phyloP scores from a whole-genome alignment of 2,888 invertebrate genomes.

The Phaedon cochleariae region DNA sequence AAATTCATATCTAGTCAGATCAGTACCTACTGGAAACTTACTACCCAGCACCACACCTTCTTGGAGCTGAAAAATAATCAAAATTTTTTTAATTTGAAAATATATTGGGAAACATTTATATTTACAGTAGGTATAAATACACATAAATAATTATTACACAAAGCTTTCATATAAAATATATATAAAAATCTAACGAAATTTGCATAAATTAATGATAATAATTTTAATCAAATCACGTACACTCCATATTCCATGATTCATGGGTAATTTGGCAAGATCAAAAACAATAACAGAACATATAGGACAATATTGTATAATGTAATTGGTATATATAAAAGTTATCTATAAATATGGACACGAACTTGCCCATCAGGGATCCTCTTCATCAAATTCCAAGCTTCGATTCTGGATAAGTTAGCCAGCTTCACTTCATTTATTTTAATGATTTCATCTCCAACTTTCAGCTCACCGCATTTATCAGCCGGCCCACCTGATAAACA shows the following conservation, averaged over 20 bases:
- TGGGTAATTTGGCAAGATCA: slow-evolving; percentile 43
- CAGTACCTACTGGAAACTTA: too few relatives aligned
- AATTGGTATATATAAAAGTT: slow-evolving; percentile 16
- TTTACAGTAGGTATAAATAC: slow-evolving; percentile 35
- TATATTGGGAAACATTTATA: slow-evolving; percentile 23
- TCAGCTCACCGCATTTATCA: slow-evolving; percentile 83
- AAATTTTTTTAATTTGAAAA: slow-evolving; percentile 16
- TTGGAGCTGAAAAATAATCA: too few relatives aligned
- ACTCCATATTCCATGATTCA: slow-evolving; percentile 7
- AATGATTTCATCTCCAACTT: slow-evolving; percentile 87
- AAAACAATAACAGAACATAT: slow-evolving; percentile 15
- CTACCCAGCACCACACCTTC: not conserved
- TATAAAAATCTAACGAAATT: slow-evolving; percentile 48
- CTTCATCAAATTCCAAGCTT: slow-evolving; percentile 94
- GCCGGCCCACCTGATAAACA: slow-evolving; percentile 81
- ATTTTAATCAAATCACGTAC: slow-evolving; percentile 33
- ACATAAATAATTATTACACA: slow-evolving; percentile 51
- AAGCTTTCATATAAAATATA: slow-evolving; percentile 49
- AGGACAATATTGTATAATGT: not conserved
- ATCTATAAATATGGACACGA: slow-evolving; percentile 49
- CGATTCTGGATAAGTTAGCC: slow-evolving; percentile 86
- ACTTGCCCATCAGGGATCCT: slow-evolving; percentile 82
- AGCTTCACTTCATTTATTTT: slow-evolving; percentile 84
- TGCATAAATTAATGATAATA: slow-evolving; percentile 32
- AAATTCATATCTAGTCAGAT: too few relatives aligned